Base-by-base conservation (phyloP, 2,888 invertebrate genomes). In the Smittia sp. region DNA sequence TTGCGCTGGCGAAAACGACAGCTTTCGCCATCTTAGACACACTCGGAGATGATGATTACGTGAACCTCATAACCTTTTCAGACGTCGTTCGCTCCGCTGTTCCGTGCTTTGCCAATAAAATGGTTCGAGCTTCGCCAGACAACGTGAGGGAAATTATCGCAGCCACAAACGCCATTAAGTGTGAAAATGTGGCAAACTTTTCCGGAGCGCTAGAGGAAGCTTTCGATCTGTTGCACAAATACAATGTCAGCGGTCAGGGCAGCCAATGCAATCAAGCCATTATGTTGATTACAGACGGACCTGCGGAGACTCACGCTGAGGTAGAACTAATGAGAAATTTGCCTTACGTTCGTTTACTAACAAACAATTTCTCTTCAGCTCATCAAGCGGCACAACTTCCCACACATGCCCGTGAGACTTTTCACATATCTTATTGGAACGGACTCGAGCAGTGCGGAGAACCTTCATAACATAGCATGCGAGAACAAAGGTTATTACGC, bases 201-300 rank as follows among this genome's bases (percentile, higher is more conserved):
- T 93, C 96, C 0, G 90, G 90, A 6, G 98, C 97, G 0, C 85
- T 99, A n/a, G 90, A 90, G 73, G 89, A 91, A 52, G 98, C 93
- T 4, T 99, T 99, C 80, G 93, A 94, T 82, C 88, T 98, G 75
- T 85, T 98, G 69, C 91, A 92, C 79, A 90, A 90, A 87, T 93
- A 93, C 78, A 93, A 93, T 79, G 88, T 91, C 76, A 91, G 92
- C 0, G 90, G 91, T 0, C 89, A 89, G 78, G 95, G 95, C 2
- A 92, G 93, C 78, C 93, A 96, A 79, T 99, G 99, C 80, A 99
- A 99, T 84, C 97, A 97, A 83, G 98, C 97, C 1, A 97, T 99
- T 73, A 96, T 99, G 91, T 84, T 99, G 73, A 91, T 99, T 75
- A 97, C 98, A 0, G 94, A 96, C 77, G 97, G 96, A 22, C 93